These are phyloP conservation scores for Adrianichthys oophorus DNA, from an alignment of 2,797 vertebrate genomes.

Conservation along the genomic window DNA sequence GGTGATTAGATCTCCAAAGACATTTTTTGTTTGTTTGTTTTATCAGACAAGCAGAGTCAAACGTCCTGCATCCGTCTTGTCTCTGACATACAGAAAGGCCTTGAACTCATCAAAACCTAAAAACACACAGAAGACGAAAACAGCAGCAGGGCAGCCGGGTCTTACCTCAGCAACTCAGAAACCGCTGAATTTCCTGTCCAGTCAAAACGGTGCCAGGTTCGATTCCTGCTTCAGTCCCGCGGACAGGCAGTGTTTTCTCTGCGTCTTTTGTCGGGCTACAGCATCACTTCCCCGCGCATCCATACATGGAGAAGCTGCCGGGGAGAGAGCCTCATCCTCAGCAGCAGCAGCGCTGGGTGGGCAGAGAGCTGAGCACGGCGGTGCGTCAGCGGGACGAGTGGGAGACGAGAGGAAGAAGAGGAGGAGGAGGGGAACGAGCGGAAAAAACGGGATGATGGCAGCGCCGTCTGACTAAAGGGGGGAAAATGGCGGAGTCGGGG, in stretches of 20 bases:
- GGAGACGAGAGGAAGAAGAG: conserved; percentile 15
- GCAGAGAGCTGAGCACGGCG: conserved; percentile 35
- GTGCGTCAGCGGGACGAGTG: conserved; percentile 52
- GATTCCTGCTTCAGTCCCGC: conserved; percentile 37
- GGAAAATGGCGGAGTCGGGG: conserved; percentile 74
- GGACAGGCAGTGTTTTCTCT: conserved; percentile 15
- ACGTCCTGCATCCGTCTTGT: conserved; percentile 47
- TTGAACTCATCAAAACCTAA: conserved; percentile 12
- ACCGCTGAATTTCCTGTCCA: conserved; percentile 48
- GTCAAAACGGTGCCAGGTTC: conserved; percentile 39
- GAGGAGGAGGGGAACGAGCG: conserved; percentile 5
- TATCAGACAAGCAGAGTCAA: conserved; percentile 1
- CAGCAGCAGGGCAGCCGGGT: background rate
- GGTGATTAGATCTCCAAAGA: background rate
- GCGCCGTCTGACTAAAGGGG: conserved; percentile 23
- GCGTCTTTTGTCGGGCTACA: conserved; percentile 49
- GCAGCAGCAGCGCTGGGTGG: conserved; percentile 28
- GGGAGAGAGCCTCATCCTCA: conserved; percentile 29
- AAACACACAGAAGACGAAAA: conserved; percentile 11
- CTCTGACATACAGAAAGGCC: conserved; percentile 18
- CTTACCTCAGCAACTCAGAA: conserved; percentile 64
- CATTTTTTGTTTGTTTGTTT: background rate
- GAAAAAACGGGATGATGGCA: conserved; percentile 45
- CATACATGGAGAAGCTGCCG: conserved; percentile 72
- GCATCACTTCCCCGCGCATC: conserved; percentile 62